Conservation (phyloP, 2,888 invertebrate species). For the Hoplodrina ambigua region DNA sequence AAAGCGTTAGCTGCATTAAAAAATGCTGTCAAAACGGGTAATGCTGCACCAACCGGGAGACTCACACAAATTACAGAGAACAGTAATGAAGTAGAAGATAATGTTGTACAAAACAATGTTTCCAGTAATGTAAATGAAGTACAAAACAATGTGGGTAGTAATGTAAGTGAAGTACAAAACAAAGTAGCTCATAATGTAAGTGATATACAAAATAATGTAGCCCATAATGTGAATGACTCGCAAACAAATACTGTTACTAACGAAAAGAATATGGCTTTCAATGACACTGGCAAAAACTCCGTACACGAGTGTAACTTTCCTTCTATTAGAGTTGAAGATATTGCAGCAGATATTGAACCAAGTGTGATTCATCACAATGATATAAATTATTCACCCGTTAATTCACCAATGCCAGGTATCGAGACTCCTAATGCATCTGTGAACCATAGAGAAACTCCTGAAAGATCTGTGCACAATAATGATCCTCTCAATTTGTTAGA, state of each 20-base stretch:
- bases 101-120: slow-evolving; percentile 13
- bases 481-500: slow-evolving; percentile 82
- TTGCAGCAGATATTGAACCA: slow-evolving; percentile 81
- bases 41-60: slow-evolving; percentile 39
- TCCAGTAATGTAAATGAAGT: slow-evolving; percentile 15
- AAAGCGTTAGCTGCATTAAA: slow-evolving; percentile 80
- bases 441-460: slow-evolving; percentile 42
- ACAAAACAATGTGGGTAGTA: slow-evolving; percentile 21
- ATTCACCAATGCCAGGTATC: slow-evolving; percentile 72
- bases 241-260: slow-evolving; percentile 7
- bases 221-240: slow-evolving; percentile 15
- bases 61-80: slow-evolving; percentile 46
- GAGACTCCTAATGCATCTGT: slow-evolving; percentile 29
- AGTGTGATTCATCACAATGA: slow-evolving; percentile 70
- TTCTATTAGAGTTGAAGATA: slow-evolving; percentile 82
- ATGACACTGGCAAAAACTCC: slow-evolving; percentile 52
- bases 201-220: slow-evolving; percentile 13
- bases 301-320: slow-evolving; percentile 68
- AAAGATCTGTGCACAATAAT: slow-evolving; percentile 57
- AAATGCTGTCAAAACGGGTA: slow-evolving; percentile 65
- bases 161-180: slow-evolving; percentile 16
- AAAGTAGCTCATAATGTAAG: slow-evolving; percentile 19
- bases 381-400: slow-evolving; percentile 83
- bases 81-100: slow-evolving; percentile 6
- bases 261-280: slow-evolving; percentile 27